Evolutionary conservation across 2,797 vertebrate species (phyloP).

Genomic region (Ara ararauna): DNA sequence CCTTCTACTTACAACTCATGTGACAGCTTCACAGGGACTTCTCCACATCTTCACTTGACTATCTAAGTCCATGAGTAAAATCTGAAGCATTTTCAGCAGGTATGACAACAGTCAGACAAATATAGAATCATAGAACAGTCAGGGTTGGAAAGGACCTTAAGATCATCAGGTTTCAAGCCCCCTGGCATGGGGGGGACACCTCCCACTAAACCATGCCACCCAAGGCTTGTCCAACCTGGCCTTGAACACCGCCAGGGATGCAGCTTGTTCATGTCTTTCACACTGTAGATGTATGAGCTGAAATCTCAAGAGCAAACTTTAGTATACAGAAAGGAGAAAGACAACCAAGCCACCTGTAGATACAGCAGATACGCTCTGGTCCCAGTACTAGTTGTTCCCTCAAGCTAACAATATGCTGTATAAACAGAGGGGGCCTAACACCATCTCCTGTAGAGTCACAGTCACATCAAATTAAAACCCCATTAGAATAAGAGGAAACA

Average conservation of each 20-base stretch:
- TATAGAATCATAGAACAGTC: not conserved
- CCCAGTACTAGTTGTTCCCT: not conserved
- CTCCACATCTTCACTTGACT: not conserved
- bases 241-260: too few species aligned
- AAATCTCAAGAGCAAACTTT: not conserved
- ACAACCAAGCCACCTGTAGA: not conserved
- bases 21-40: not conserved
- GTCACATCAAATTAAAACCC: constrained; percentile 43
- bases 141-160: too few species aligned
- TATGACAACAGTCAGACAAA: not conserved
- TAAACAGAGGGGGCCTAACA: not conserved
- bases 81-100: not conserved
- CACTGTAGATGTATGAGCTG: accelerated
- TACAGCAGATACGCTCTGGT: not conserved
- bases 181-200: too few species aligned
- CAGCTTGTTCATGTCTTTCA: not conserved
- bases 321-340: not conserved
- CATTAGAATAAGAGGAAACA: not conserved
- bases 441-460: not conserved
- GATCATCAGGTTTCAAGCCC: too few species aligned
- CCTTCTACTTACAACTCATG: not conserved
- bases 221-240: too few species aligned
- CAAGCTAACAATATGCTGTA: not conserved
- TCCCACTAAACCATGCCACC: too few species aligned
- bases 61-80: not conserved